Base-by-base conservation (phyloP, 2,113 vertebrate species). In the Lampris megalopsis region DNA sequence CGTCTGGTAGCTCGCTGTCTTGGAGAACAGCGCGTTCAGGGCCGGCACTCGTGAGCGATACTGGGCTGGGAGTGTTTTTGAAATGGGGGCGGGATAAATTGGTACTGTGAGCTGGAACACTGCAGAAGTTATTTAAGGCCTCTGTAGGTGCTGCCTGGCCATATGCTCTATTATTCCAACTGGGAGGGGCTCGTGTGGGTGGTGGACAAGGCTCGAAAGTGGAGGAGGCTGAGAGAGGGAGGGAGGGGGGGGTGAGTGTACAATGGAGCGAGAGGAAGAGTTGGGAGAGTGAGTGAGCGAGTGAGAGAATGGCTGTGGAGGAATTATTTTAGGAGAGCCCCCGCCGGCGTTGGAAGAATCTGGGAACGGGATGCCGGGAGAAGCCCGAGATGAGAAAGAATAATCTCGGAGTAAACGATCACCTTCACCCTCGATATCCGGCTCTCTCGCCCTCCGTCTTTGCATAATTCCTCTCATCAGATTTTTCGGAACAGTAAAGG, bases 151-250 rank as follows among this genome's bases (percentile, higher is more conserved):
- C 88, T 86, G 87, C 89, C 89, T 68, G 87, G 84, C 92, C 91
- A 91, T 92, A 91, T 93, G 92, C 88, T 92, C 86, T 83, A 89
- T 92, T 92, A 91, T 93, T 89, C 90, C 82, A 74, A 89, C 88
- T 86, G 88, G 90, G 90, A 88, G 88, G 91, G 89, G 90, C 86
- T 83, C 79, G 85, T 86, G 90, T 90, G 86, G 83, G 89, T 85
- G 76, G 79, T 76, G 88, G 82, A 82, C 68, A 52, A 75, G 80
- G 69, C 75, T 86, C 77, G 74, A 73, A 77, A 77, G 80, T 63
- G 56, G 48, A 65, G 73, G 63, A 69, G 69, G 64, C 72, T 42
- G 74, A 69, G 69, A 63, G 68, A 43, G 71, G 41, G 41, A 68
- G 43, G 45, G 74, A 71, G 67, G 47, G 68, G 66, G 66, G 66